Conservation (phyloP, 2,797 vertebrate genomes). For the Notoglanidium macrostoma region DNA sequence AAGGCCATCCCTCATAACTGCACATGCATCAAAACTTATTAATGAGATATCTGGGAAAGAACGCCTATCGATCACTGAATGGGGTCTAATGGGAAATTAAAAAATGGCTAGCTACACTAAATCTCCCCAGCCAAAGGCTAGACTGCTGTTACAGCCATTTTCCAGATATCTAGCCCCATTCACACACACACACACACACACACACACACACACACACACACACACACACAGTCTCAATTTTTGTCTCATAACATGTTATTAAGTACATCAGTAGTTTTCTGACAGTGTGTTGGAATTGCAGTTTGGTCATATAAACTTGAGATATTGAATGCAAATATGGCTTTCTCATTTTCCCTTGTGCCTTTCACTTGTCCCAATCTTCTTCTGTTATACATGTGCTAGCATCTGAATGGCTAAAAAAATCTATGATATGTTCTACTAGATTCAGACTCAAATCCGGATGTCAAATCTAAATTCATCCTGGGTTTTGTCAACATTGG, state of each 20-base stretch:
- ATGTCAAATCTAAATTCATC: not conserved
- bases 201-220: constrained; percentile 6
- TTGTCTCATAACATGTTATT: constrained; percentile 57
- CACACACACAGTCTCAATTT: constrained; percentile 25
- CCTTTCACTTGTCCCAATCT: constrained; percentile 8
- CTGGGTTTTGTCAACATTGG: not conserved
- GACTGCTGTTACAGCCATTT: constrained; percentile 64
- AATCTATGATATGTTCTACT: not conserved
- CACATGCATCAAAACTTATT: constrained; percentile 77
- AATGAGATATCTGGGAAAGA: constrained; percentile 77
- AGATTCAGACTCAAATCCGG: not conserved
- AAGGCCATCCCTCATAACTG: constrained; percentile 67
- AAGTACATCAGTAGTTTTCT: constrained; percentile 51
- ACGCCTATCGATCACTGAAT: constrained; percentile 67
- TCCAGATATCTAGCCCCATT: constrained; percentile 49
- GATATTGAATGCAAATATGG: constrained; percentile 50
- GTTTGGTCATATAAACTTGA: constrained; percentile 54
- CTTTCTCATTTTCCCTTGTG: constrained; percentile 36
- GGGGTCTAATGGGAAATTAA: constrained; percentile 59
- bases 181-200: not conserved
- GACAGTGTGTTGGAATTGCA: constrained; percentile 47
- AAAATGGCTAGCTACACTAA: constrained; percentile 75
- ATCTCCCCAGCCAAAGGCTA: constrained; percentile 70
- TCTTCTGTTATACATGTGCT: constrained; percentile 16
- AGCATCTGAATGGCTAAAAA: not conserved